phyloP scores from a whole-genome alignment of 2,888 invertebrate species.

The Chymomyza procnemis region DNA sequence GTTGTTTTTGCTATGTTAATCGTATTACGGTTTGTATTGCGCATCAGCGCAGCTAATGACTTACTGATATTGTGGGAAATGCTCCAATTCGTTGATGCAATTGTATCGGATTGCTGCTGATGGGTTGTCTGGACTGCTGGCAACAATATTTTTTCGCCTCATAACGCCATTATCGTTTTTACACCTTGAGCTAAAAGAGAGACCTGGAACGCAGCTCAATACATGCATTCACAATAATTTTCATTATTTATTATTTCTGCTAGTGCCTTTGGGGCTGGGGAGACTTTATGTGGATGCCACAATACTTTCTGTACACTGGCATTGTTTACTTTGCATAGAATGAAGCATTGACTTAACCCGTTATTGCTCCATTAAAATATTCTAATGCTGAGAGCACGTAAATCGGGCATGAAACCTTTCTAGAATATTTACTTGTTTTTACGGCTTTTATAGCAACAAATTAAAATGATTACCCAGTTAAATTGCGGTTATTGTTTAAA shows the following conservation, averaged over 20 bases:
- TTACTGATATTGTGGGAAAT: slow-evolving; percentile 63
- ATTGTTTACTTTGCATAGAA: neutral
- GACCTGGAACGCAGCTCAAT: neutral
- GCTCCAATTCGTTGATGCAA: slow-evolving; percentile 57
- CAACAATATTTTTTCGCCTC: slow-evolving; percentile 33
- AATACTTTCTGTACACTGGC: neutral
- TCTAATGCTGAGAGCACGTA: neutral
- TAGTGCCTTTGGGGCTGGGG: neutral
- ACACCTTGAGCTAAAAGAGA: neutral
- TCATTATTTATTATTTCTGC: neutral
- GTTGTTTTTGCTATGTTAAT: slow-evolving; percentile 29
- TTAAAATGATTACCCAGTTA: neutral
- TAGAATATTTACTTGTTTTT: neutral
- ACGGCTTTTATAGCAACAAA: neutral
- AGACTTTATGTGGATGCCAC: neutral
- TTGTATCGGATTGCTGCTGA: neutral
- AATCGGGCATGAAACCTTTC: neutral
- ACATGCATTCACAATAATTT: neutral
- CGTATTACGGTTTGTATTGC: slow-evolving; percentile 37
- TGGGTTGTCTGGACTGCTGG: slow-evolving; percentile 41
- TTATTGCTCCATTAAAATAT: neutral
- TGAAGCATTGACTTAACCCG: too few species aligned
- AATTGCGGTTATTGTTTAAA: neutral
- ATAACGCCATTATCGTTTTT: slow-evolving; percentile 58
- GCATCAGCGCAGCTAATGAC: slow-evolving; percentile 34